phyloP scores from a whole-genome alignment of 2,113 vertebrate species.

The Equus quagga region DNA sequence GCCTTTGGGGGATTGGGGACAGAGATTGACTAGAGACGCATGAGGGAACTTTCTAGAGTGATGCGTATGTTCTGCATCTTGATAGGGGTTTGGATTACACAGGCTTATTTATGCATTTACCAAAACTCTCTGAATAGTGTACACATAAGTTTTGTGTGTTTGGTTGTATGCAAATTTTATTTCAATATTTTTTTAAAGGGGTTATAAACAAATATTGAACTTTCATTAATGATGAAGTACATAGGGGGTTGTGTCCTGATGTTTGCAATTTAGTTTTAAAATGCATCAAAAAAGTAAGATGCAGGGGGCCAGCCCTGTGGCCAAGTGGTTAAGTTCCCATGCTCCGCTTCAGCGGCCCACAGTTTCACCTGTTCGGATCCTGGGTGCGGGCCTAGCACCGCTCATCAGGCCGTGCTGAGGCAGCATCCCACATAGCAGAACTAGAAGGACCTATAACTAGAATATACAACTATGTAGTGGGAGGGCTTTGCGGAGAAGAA shows the following conservation, averaged over 20 bases:
- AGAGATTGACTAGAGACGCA: not conserved
- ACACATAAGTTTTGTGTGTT: not conserved
- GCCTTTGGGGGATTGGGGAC: not conserved
- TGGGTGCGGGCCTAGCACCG: too few species aligned
- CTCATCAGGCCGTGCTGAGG: too few species aligned
- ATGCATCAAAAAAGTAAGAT: not conserved
- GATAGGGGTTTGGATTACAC: not conserved
- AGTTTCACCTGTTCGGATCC: too few species aligned
- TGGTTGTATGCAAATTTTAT: not conserved
- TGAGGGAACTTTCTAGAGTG: not conserved
- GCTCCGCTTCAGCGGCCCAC: too few species aligned
- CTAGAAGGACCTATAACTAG: too few species aligned
- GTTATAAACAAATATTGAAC: not conserved
- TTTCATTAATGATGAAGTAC: not conserved
- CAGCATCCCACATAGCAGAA: too few species aligned
- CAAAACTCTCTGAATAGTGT: not conserved
- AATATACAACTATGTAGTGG: too few species aligned
- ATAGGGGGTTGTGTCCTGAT: not conserved
- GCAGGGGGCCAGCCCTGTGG: too few species aligned
- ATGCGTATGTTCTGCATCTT: slow-evolving; percentile 2
- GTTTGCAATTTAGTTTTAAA: not conserved
- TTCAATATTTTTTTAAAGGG: not conserved
- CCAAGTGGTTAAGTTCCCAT: too few species aligned
- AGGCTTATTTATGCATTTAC: not conserved
- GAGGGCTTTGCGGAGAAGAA: too few species aligned